Evolutionary conservation across 2,113 vertebrate species (phyloP), one percentile per base, ranked within the genome.

Genomic region (Atlantisia rogersi): DNA sequence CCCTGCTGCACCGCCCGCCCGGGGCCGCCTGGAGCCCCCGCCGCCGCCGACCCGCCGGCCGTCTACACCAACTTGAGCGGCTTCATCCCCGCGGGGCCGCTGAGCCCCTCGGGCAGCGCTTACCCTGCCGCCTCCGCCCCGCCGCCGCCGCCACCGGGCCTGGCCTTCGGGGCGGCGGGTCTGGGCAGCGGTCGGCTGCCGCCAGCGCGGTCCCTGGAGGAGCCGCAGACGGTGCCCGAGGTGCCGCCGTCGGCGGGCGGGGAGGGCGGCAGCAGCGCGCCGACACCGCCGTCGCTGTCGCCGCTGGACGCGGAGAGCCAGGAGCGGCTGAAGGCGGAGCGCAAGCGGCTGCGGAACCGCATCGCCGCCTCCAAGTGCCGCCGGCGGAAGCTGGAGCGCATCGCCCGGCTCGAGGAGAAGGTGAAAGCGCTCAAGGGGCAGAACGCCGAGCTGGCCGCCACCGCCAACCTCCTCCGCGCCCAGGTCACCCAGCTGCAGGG

Each of bases 301-400:
- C 98, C 98, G 40, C 97, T 98, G 40, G 98, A 98, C 91, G 97
- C 98, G 60, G 98, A 98, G 92, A 98, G 97, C 59, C 98, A 98
- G 91, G 98, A 98, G 93, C 94, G 98, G 40, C 97, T 98, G 97
- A 98, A 98, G 92, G 98, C 98, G 5, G 98, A 98, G 95, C 97
- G 98, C 81, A 98, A 98, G 96, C 96, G 98, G 82, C 96, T 98
- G 80, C 96, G 98, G 70, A 98, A 98, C 83, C 97, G 98, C 79
- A 98, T 98, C 91, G 98, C 98, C 11, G 98, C 98, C 75, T 98
- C 98, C 78, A 98, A 98, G 94, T 98, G 98, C 86, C 98, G 98
- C 32, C 98, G 98, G 85, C 93, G 98, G 70, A 98, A 98, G 89
- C 97, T 98, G 91, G 98, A 98, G 95, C 94, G 98, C 69, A 98